Percentiles rank a stretch among this genome's conserved stretches.
These are phyloP conservation scores for Pogonocherus hispidulus DNA, from an alignment of 2,888 invertebrate species.

Conservation along the genomic window DNA sequence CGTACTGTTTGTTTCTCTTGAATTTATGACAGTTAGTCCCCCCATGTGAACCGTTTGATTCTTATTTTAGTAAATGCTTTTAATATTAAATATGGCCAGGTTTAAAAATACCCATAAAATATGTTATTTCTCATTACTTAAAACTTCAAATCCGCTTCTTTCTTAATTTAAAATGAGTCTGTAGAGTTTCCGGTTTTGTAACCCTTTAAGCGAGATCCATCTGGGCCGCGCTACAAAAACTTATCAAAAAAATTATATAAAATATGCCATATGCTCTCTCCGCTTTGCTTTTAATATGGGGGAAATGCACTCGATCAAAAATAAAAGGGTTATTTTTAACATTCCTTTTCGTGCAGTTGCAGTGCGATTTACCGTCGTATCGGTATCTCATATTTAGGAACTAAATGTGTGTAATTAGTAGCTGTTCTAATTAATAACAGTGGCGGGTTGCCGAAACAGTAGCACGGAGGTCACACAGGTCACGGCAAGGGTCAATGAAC, in stretches of 20 bases:
- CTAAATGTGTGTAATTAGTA: conserved; percentile 29
- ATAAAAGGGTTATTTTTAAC: conserved; percentile 53
- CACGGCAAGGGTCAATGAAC: background rate
- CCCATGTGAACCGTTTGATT: background rate
- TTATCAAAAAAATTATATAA: conserved; percentile 59
- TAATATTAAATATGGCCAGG: conserved; percentile 23
- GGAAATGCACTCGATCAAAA: conserved; percentile 52
- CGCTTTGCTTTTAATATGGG: conserved; percentile 41
- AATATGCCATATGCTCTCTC: conserved; percentile 56
- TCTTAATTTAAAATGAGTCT: conserved; percentile 51
- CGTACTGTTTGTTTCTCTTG: background rate
- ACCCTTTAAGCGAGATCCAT: conserved; percentile 50
- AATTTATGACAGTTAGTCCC: background rate
- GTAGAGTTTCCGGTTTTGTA: conserved; percentile 52
- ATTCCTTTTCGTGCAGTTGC: conserved; percentile 27
- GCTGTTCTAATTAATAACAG: background rate
- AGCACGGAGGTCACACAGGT: background rate
- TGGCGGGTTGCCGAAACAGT: background rate
- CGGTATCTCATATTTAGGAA: conserved; percentile 13
- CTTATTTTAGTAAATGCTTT: background rate
- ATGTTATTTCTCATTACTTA: conserved; percentile 50
- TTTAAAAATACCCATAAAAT: conserved; percentile 47
- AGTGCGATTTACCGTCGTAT: conserved; percentile 24
- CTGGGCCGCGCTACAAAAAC: conserved; percentile 52
- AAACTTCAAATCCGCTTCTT: conserved; percentile 41